A percentile compares a stretch with the other conserved stretches of the same genome.
phyloP scores from a whole-genome alignment of 2,888 invertebrate genomes.

The Myathropa florea region DNA sequence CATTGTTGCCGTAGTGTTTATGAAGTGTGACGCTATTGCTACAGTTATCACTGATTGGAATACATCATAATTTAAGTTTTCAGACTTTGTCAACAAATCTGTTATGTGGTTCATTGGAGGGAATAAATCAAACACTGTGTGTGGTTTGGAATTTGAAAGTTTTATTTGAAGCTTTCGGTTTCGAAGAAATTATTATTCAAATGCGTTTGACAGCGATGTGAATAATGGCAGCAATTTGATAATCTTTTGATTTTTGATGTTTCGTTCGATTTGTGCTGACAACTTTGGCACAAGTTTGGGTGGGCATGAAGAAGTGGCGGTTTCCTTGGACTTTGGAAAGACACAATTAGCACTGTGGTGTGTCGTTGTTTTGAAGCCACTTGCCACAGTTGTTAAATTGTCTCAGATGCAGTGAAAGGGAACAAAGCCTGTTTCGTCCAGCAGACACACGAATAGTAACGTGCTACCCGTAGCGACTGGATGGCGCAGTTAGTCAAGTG shows the following conservation, averaged over 20 bases:
- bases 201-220: not conserved
- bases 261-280: not conserved
- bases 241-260: not conserved
- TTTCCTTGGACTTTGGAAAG: not conserved
- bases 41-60: not conserved
- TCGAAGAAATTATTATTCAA: not conserved
- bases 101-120: not conserved
- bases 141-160: not conserved
- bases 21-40: not conserved
- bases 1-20: not conserved
- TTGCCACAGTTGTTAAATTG: too few relatives aligned
- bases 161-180: not conserved
- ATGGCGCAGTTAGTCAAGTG: too few relatives aligned
- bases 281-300: too few relatives aligned
- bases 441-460: too few relatives aligned
- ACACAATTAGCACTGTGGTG: too few relatives aligned
- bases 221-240: not conserved
- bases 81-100: not conserved
- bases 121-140: not conserved
- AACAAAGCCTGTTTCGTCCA: too few relatives aligned
- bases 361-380: too few relatives aligned
- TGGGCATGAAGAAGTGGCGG: not conserved
- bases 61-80: not conserved
- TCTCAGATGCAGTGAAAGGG: too few relatives aligned
- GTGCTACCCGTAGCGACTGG: too few relatives aligned